phyloP scores from a whole-genome alignment of 2,113 vertebrate genomes.

The Psephotus haematonotus region DNA sequence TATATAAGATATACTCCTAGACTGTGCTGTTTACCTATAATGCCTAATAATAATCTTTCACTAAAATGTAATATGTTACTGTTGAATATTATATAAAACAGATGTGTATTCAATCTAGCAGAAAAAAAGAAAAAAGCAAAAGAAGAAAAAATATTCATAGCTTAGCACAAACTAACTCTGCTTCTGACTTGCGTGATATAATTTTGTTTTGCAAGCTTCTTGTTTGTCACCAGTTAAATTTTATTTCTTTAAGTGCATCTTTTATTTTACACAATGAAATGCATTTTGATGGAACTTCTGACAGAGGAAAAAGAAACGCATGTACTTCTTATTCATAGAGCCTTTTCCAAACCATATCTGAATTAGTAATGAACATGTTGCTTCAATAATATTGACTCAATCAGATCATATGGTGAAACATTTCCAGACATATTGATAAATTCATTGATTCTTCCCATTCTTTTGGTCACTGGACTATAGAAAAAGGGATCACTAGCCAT shows the following conservation, averaged over 20 bases:
- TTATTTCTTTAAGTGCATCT: not conserved
- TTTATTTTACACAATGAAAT: not conserved
- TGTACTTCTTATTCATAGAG: not conserved
- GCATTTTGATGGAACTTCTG: not conserved
- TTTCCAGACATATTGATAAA: constrained; percentile 84
- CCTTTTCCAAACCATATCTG: constrained; percentile 23
- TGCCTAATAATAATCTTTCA: constrained; percentile 54
- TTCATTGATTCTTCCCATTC: constrained; percentile 84
- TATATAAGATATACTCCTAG: constrained; percentile 17
- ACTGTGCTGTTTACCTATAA: constrained; percentile 30
- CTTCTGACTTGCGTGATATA: not conserved
- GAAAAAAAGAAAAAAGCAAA: constrained; percentile 8
- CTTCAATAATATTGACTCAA: constrained; percentile 79
- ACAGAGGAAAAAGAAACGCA: not conserved
- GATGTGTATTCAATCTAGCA: not conserved
- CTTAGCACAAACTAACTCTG: not conserved
- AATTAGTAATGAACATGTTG: constrained; percentile 73
- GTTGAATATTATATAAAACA: constrained; percentile 32
- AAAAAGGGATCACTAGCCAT: constrained; percentile 85
- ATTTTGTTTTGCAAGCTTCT: not conserved
- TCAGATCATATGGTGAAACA: constrained; percentile 81
- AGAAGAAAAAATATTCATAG: not conserved
- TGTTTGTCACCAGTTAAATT: not conserved
- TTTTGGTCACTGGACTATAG: constrained; percentile 82
- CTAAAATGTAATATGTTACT: constrained; percentile 16